Base-by-base conservation (phyloP, 1,140 invertebrate genomes). In the Delia radicum region DNA sequence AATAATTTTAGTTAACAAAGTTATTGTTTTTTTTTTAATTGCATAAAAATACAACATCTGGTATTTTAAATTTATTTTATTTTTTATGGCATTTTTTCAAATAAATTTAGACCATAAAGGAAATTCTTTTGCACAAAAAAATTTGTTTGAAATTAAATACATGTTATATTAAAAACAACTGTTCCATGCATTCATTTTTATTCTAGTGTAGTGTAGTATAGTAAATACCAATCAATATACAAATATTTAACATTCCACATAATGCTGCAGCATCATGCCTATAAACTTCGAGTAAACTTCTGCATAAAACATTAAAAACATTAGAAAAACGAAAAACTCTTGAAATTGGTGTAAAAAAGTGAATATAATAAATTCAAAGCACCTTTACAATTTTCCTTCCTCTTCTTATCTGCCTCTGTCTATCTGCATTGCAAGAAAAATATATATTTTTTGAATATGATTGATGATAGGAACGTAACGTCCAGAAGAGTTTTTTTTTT, bases 281-380 rank as follows among this genome's bases (percentile, higher is more conserved):
- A 55, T 55, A 55, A 55, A 55, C n/a, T 55, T 55, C 48, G 18
- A n/a, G 48, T 55, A 55, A 55, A 55, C 48, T 55, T 55, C n/a
- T 55, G 48, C 48, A 55, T 55, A 55, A 55, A 55, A 55, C 15
- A 55, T 21, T 7, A 55, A 55, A 21, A 55, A 55, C 48, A 55
- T 21, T 55, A 55, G 18, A 55, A 55, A 42, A 42, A 42, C 7
- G n/a, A 55, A 55, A 55, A 21, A 21, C 48, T 21, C 48, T 55
- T 55, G 48, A 55, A 55, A n/a, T 18, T 55, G 7, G 24, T 2
- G 21, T 10, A 42, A 13, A 42, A 42, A 0, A 42, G 37, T 10
- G n/a, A 42, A 42, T 42, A 13, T 15, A 55, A 55, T 55, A 18
- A 55, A 55, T 55, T 55, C 18, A 55, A 55, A 55, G 48, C 48